Evolutionary conservation across 2,888 invertebrate species (phyloP), one percentile per base, ranked within the genome.

Genomic region (Lamellibrachia satsuma): DNA sequence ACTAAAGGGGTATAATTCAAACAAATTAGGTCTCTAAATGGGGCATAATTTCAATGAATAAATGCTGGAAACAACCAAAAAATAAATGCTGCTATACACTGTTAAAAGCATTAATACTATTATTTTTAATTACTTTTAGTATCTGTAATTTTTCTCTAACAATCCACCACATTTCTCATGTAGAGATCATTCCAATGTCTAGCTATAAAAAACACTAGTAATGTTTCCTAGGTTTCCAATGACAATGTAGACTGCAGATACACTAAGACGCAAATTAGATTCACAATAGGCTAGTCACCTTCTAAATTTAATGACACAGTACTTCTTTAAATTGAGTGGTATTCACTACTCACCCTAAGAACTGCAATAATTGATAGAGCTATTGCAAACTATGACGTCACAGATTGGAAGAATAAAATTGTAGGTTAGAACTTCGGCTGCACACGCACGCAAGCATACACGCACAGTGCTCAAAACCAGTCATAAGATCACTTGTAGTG

Each of bases 391-490:
- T 11, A 7, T 57, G 57, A 39, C 39, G 39, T 39, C 39, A 39
- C 39, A 39, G 39, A 1, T 39, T 39, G 39, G 39, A 39, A 39
- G 39, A 39, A 39, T 39, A 39, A 39, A 39, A 39, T 39, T 39
- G 39, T 39, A 39, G 39, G 1, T 39, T 39, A 39, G 39, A 39
- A 39, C 39, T 39, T 39, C 39, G 39, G 39, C 75, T 75, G 22
- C 15, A n/a, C 15, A 75, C 75, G 22, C 15, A 75, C 75, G 22
- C 22, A 75, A 6, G 6, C 22, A 15, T 22, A 75, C 2, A 15
- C 60, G n/a, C 75, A 75, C 75, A 75, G 11, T 75, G 75, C 75
- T 75, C n/a, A n/a, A 75, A 75, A 75, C n/a, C 75, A 75, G 75
- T 75, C 75, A 75, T n/a, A 75, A 75, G 75, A 75, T 75, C 75